Evolutionary conservation across 1,140 invertebrate genomes (phyloP), one percentile per base, ranked within the genome.

Genomic region (Bombus turneri): DNA sequence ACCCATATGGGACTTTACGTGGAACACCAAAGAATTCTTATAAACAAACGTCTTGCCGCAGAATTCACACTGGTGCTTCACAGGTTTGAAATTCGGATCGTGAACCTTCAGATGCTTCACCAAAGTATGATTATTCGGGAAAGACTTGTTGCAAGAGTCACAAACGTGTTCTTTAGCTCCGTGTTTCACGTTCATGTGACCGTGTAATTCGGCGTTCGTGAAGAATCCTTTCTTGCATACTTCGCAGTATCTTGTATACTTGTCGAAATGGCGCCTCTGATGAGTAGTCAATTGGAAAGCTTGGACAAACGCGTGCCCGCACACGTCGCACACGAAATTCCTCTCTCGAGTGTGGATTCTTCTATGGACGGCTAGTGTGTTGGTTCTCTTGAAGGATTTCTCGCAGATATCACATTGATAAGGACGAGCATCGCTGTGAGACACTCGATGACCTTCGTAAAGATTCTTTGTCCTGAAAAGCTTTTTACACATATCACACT

Each of bases 1-100:
- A 8, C 97, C 97, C 2, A 97, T 97, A 91, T 96, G 96, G 0
- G 94, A 91, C 79, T 95, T 95, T 9, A 95, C 93, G 90, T 96
- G 96, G 31, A 94, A 93, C 13, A 94, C 91, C 53, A 96, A 86
- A 6, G 94, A 95, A 57, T 93, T 95, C 73, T 95, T 94, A 78
- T 95, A 94, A 8, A 93, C 93, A 82, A 96, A 96, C 4, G 92
- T 93, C 73, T 94, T 94, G 25, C 93, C 95, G 83, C 95, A 96
- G 41, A 94, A 91, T 69, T 95, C 95, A 85, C 95, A 96, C 84
- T 95, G 93, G 43, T 94, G 93, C 68, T 92, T 93, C 13, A 93
- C 89, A 0, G 94, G 94, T 28, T 92, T 93, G 87, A 91, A 93
- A 39, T 93, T 90, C 2, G 96, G 96, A 31, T 95, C 94, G 88